Percentiles rank a stretch among this genome's conserved stretches.
Evolutionary conservation across 2,113 vertebrate species (phyloP).

Genomic region (Labeo catla): DNA sequence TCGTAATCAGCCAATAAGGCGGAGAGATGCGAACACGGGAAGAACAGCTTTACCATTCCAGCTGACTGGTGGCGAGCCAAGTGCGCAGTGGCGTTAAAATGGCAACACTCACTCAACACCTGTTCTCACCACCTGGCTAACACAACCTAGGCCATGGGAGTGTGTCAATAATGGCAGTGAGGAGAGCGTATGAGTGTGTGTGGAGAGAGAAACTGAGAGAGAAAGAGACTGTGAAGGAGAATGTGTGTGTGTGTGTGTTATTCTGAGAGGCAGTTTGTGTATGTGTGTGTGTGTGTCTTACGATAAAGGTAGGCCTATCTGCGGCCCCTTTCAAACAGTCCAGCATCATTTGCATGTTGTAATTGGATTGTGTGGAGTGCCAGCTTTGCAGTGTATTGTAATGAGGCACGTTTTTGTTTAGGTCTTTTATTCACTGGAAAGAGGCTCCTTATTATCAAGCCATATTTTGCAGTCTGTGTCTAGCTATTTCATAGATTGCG

Average conservation of each 20-base stretch:
- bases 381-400: constrained; percentile 54
- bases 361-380: constrained; percentile 72
- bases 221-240: background rate
- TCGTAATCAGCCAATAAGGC: constrained; percentile 81
- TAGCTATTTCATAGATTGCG: constrained; percentile 32
- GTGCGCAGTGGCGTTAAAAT: constrained; percentile 83
- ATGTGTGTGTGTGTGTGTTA: constrained; percentile 8
- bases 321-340: constrained; percentile 83
- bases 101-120: constrained; percentile 89
- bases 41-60: constrained; percentile 85
- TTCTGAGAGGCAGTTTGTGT: constrained; percentile 25
- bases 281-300: constrained; percentile 58
- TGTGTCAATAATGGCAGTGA: constrained; percentile 33
- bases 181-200: background rate
- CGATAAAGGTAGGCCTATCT: constrained; percentile 86
- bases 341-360: constrained; percentile 89
- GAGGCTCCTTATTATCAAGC: constrained; percentile 40
- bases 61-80: constrained; percentile 88
- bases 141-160: constrained; percentile 83
- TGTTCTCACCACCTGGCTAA: constrained; percentile 92
- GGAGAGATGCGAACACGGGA: constrained; percentile 60
- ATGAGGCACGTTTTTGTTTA: constrained; percentile 69
- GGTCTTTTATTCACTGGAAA: constrained; percentile 45
- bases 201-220: constrained; percentile 47
- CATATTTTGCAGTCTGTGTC: constrained; percentile 21